These are phyloP conservation scores for Moxostoma hubbsi DNA, from an alignment of 2,797 vertebrate species.

Conservation along the genomic window DNA sequence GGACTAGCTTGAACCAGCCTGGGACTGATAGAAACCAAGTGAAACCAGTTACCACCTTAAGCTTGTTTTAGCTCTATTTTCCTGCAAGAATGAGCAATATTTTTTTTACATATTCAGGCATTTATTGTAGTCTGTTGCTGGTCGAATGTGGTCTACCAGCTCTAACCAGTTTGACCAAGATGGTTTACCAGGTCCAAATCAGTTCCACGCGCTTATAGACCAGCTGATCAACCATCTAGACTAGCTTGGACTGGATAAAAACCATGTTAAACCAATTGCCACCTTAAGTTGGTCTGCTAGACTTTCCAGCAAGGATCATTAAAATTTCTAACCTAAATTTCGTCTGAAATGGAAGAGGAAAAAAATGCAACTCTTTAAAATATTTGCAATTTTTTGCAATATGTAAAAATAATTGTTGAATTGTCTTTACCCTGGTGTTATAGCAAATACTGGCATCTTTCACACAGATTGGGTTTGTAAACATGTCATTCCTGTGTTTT, in stretches of 20 bases:
- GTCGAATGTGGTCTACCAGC: too few relatives aligned
- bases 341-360: background rate
- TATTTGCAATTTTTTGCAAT: too few relatives aligned
- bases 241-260: background rate
- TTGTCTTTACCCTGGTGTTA: background rate
- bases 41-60: too few relatives aligned
- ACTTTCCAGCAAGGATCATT: background rate
- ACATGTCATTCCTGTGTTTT: background rate
- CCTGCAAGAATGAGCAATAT: too few relatives aligned
- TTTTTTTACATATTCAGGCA: too few relatives aligned
- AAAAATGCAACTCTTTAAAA: too few relatives aligned
- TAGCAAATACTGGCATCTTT: background rate
- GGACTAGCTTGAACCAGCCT: too few relatives aligned
- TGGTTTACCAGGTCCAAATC: too few relatives aligned
- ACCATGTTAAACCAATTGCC: background rate
- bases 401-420: background rate
- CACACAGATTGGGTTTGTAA: constrained; percentile 11
- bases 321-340: background rate
- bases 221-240: background rate
- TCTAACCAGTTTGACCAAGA: too few relatives aligned
- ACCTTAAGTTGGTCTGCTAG: background rate
- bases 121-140: too few relatives aligned
- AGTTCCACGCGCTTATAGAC: background rate
- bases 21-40: too few relatives aligned
- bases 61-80: too few relatives aligned